Evolutionary conservation across 1,140 invertebrate species (phyloP), one percentile per base, ranked within the genome.

Genomic region (Aphelenchoides besseyi): DNA sequence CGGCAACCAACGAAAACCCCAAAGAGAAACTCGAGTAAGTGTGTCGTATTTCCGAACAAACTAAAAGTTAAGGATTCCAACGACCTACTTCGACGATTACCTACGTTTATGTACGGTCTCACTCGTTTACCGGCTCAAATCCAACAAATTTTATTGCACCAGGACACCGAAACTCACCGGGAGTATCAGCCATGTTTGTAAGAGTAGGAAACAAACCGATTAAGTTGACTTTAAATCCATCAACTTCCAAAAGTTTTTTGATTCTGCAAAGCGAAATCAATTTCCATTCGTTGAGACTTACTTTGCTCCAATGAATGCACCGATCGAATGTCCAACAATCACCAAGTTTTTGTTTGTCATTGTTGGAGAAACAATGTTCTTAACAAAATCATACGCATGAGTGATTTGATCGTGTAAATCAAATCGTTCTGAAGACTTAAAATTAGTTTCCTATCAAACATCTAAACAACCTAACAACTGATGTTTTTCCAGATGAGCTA

Each of bases 241-340:
- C 63, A 29, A 26, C 16, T 53, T 66, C 63, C 63, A 66, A 30
- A 18, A 16, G 32, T 32, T 12, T 12, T 35, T 53, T 37, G n/a
- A 66, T 36, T 66, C 63, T 66, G 30, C 12, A 64, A 59, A 8
- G 5, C 18, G 23, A 66, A 18, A 1, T 33, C 12, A 66, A 66
- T 37, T 8, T 1, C 23, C 1, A 12, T 12, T 3, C n/a, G n/a
- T 28, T n/a, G 16, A 29, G 16, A 66, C 63, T 32, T 53, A 66
- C 63, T 16, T 2, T 1, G 63, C 36, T n/a, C 63, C 63, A 3
- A 66, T 66, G 23, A 18, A 53, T 1, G 63, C 30, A 8, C 63
- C 63, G 30, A 66, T 66, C 12, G 63, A 66, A 66, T 66, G 63
- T 3, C 63, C 63, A 53, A 66, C 36, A 53, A 66, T 66, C 9